These are phyloP conservation scores for Eristalis intricaria DNA, from an alignment of 2,888 invertebrate species.

Conservation along the genomic window DNA sequence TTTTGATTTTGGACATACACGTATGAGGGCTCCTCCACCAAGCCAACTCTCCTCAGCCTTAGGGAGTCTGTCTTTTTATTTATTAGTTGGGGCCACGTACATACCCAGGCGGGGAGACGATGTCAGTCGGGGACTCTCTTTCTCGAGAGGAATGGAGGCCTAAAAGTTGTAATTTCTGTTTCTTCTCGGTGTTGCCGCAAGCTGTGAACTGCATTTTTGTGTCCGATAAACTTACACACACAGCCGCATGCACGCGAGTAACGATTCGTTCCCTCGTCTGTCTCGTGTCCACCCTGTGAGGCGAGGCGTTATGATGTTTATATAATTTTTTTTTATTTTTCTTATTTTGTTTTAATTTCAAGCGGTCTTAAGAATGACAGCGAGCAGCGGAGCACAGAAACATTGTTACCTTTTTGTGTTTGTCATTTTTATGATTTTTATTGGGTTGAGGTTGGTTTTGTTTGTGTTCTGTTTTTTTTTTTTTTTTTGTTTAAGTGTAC, in stretches of 20 bases:
- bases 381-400: slow-evolving; percentile 15
- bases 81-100: slow-evolving; percentile 59
- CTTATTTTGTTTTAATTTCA: slow-evolving; percentile 47
- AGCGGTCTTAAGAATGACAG: slow-evolving; percentile 35
- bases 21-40: slow-evolving; percentile 23
- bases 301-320: slow-evolving; percentile 24
- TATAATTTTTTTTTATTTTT: not conserved
- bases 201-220: slow-evolving; percentile 66
- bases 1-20: not conserved
- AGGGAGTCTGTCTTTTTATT: slow-evolving; percentile 57
- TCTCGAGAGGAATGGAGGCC: slow-evolving; percentile 45
- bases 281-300: not conserved
- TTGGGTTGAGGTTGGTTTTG: not conserved
- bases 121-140: slow-evolving; percentile 34
- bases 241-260: not conserved
- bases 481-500: not conserved
- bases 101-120: slow-evolving; percentile 18
- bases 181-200: slow-evolving; percentile 42
- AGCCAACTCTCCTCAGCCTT: slow-evolving; percentile 45
- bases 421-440: slow-evolving; percentile 18
- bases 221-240: slow-evolving; percentile 15
- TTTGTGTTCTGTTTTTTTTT: not conserved
- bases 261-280: slow-evolving; percentile 7
- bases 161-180: slow-evolving; percentile 68
- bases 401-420: slow-evolving; percentile 1